Conservation (phyloP, 1,140 invertebrate genomes). For the roundworm (Caenorhabditis elegans) region DNA sequence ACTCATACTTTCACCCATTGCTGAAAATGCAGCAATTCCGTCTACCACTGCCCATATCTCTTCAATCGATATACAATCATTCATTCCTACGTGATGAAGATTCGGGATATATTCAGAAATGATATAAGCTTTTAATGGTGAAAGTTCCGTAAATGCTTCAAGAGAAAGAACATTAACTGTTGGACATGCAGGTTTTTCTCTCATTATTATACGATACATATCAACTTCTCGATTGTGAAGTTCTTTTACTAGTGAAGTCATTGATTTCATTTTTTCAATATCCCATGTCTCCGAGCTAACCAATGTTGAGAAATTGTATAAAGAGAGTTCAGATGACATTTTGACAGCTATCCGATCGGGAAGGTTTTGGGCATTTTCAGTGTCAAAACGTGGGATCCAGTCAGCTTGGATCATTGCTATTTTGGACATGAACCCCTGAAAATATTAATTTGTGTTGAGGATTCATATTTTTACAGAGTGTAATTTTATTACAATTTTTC, state of each 20-base stretch:
- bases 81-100: background rate
- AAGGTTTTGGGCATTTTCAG: background rate
- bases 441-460: too few relatives aligned
- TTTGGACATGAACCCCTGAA: conserved; percentile 19
- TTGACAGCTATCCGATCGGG: background rate
- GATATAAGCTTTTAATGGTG: background rate
- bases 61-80: background rate
- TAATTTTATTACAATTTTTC: too few relatives aligned
- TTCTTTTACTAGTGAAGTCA: background rate
- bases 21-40: conserved; percentile 4
- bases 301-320: background rate
- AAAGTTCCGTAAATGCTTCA: background rate
- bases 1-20: conserved; percentile 1
- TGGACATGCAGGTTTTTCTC: background rate
- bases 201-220: background rate
- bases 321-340: background rate
- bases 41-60: background rate
- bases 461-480: too few relatives aligned
- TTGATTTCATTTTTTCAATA: background rate
- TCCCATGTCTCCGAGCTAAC: background rate
- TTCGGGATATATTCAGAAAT: conserved; percentile 9
- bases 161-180: background rate
- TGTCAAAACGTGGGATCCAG: background rate
- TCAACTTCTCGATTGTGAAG: background rate
- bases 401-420: conserved; percentile 1